Conservation (phyloP, 1,140 invertebrate species). For the Galendromus occidentalis region DNA sequence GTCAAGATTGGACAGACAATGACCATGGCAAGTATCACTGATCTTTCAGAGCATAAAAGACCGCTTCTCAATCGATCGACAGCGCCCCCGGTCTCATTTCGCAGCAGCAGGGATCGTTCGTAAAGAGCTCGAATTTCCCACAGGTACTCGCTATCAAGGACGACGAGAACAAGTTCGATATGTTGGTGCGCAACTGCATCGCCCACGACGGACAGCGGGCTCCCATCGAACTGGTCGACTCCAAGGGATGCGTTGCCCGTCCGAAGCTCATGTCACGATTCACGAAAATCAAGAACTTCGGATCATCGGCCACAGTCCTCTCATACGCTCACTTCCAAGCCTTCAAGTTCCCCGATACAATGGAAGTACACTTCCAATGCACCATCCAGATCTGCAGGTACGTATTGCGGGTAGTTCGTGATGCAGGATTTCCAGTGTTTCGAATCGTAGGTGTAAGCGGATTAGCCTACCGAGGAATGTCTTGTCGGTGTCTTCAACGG, state of each 20-base stretch:
- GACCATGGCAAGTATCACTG: slow-evolving; percentile 43
- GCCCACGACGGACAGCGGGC: slow-evolving; percentile 78
- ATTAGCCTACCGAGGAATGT: too few relatives aligned
- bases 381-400: slow-evolving; percentile 24
- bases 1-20: slow-evolving; percentile 88
- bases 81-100: too few relatives aligned
- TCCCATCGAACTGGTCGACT: slow-evolving; percentile 75
- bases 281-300: slow-evolving; percentile 89
- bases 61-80: too few relatives aligned
- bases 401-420: background rate
- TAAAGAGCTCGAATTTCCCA: background rate
- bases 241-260: slow-evolving; percentile 69
- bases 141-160: slow-evolving; percentile 71
- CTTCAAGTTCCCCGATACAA: slow-evolving; percentile 23
- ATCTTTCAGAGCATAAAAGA: too few relatives aligned
- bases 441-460: too few relatives aligned
- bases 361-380: slow-evolving; percentile 25
- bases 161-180: slow-evolving; percentile 84
- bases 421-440: too few relatives aligned
- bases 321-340: slow-evolving; percentile 71
- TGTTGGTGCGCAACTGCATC: slow-evolving; percentile 78
- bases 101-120: too few relatives aligned
- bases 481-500: too few relatives aligned
- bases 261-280: slow-evolving; percentile 81
- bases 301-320: slow-evolving; percentile 72